Evolutionary conservation across 2,113 vertebrate genomes (phyloP).

Genomic region (Seriola aureovittata): DNA sequence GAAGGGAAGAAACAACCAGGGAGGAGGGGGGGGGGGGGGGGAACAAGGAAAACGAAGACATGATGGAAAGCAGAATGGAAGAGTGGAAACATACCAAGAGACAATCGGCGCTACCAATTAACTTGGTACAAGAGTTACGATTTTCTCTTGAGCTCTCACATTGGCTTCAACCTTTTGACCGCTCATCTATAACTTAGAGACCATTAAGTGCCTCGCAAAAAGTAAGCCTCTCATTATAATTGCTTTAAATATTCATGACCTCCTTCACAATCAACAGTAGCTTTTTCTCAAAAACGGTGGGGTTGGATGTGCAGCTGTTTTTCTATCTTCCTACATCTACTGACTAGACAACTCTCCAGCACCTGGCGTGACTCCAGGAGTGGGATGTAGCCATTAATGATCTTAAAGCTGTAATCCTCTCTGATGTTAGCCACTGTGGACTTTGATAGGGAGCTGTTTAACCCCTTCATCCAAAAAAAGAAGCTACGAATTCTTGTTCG

Average conservation of each 20-base stretch:
- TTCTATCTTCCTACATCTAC: background rate
- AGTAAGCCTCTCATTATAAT: slow-evolving; percentile 65
- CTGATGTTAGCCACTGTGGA: background rate
- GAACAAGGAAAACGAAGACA: background rate
- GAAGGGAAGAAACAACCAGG: background rate
- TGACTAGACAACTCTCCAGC: background rate
- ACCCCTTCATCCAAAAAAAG: background rate
- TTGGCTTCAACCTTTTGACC: slow-evolving; percentile 71
- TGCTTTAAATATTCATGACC: slow-evolving; percentile 70
- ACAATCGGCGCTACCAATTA: slow-evolving; percentile 73
- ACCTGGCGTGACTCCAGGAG: background rate
- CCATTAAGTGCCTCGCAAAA: slow-evolving; percentile 60
- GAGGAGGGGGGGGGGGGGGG: background rate
- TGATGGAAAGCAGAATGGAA: slow-evolving; percentile 23
- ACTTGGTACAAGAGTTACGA: slow-evolving; percentile 45
- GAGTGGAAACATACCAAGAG: slow-evolving; percentile 44
- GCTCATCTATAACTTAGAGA: slow-evolving; percentile 73
- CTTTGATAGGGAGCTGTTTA: slow-evolving; percentile 1
- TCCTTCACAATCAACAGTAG: slow-evolving; percentile 38
- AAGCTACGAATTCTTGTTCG: background rate
- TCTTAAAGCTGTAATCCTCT: background rate
- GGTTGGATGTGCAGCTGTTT: slow-evolving; percentile 16
- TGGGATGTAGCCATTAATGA: background rate
- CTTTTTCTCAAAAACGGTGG: slow-evolving; percentile 9
- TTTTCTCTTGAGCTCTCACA: slow-evolving; percentile 55